Conservation (phyloP, 2,797 vertebrate species). For the Merluccius polli region DNA sequence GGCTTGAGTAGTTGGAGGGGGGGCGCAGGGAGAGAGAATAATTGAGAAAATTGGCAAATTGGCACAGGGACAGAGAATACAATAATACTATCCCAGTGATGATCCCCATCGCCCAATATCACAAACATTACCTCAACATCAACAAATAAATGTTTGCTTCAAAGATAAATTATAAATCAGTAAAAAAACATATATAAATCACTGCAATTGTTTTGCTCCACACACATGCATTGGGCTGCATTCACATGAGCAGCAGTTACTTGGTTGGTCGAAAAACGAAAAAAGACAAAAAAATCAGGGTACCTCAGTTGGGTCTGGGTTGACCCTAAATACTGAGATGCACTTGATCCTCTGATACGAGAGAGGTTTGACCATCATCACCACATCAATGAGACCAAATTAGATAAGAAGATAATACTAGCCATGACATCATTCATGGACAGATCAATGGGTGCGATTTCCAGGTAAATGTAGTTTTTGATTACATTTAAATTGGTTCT, state of each 20-base stretch:
- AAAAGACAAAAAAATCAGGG: background rate
- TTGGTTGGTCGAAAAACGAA: background rate
- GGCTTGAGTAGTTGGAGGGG: slow-evolving; percentile 54
- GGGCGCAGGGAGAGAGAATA: slow-evolving; percentile 2
- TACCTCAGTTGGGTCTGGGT: background rate
- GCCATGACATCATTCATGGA: background rate
- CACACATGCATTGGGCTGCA: background rate
- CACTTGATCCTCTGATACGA: background rate
- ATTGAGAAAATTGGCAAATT: background rate
- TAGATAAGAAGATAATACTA: too few relatives aligned
- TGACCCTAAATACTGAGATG: background rate
- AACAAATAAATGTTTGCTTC: background rate
- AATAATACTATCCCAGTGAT: background rate
- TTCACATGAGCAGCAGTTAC: background rate
- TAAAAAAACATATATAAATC: background rate
- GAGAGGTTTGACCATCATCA: background rate
- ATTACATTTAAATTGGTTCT: background rate
- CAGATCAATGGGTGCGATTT: background rate
- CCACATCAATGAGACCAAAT: too few relatives aligned
- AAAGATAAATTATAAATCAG: background rate
- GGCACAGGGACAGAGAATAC: background rate
- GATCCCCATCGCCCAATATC: background rate
- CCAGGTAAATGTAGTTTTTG: background rate
- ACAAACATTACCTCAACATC: background rate
- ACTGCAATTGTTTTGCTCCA: background rate